Conservation (phyloP, 2,113 vertebrate genomes). For the Centropristis striata region DNA sequence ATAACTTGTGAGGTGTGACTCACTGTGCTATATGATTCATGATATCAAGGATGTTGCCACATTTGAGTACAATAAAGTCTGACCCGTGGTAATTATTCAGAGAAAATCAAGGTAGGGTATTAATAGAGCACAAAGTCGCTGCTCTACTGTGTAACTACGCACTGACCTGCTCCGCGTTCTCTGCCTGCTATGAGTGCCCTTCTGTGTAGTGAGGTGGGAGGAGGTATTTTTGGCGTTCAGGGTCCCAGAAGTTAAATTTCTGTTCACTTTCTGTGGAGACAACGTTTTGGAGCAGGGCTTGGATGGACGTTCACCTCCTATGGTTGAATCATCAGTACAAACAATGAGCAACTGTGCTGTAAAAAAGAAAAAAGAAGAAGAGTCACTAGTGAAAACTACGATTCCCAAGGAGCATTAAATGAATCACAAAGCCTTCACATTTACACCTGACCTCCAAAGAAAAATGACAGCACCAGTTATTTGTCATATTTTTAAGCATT, state of each 20-base stretch:
- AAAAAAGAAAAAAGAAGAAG: not conserved
- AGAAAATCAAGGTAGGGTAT: slow-evolving; percentile 25
- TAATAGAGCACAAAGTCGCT: slow-evolving; percentile 16
- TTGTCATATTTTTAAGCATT: not conserved
- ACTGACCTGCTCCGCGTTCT: not conserved
- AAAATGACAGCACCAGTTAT: not conserved
- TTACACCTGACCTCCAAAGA: not conserved
- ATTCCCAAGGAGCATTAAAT: not conserved
- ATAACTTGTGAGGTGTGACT: slow-evolving; percentile 43
- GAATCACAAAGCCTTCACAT: not conserved
- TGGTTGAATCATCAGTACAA: slow-evolving; percentile 5
- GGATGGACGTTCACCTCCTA: not conserved
- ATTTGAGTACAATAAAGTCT: slow-evolving; percentile 30
- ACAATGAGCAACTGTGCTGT: slow-evolving; percentile 9
- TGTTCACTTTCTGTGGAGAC: slow-evolving; percentile 6
- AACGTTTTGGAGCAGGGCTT: not conserved
- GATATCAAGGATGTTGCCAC: slow-evolving; percentile 42
- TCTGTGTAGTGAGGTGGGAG: slow-evolving; percentile 44
- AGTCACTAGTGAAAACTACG: not conserved
- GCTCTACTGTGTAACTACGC: slow-evolving; percentile 12
- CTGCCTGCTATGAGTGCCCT: slow-evolving; percentile 14
- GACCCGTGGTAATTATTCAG: slow-evolving; percentile 15
- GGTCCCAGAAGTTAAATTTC: slow-evolving; percentile 28
- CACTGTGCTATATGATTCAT: slow-evolving; percentile 55
- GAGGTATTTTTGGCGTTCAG: slow-evolving; percentile 44